phyloP scores from a whole-genome alignment of 2,113 vertebrate species.

The Petroica traversi region DNA sequence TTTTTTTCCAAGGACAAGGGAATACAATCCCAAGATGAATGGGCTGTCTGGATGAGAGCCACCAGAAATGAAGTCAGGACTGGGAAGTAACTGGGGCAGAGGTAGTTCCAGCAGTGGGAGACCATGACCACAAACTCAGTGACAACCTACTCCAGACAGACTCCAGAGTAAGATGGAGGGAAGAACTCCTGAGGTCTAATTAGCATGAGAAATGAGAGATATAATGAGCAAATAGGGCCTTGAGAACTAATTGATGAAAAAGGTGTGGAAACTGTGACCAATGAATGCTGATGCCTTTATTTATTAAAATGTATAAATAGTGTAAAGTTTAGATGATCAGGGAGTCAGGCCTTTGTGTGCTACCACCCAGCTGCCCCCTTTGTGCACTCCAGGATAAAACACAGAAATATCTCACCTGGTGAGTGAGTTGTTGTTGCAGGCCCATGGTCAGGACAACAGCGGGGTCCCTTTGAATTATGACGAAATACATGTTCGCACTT shows the following conservation, averaged over 20 bases:
- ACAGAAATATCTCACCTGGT: not conserved
- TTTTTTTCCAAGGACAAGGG: not conserved
- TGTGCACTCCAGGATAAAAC: not conserved
- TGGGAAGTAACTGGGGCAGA: not conserved
- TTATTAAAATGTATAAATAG: not conserved
- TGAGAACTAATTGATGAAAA: not conserved
- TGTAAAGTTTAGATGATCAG: not conserved
- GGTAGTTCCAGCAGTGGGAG: not conserved
- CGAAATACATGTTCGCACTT: not conserved
- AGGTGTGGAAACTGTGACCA: not conserved
- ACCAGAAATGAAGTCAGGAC: not conserved
- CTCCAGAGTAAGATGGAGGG: not conserved
- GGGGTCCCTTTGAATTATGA: not conserved
- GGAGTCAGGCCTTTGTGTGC: not conserved
- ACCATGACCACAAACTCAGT: accelerated
- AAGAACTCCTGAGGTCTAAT: not conserved
- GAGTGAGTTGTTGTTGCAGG: not conserved
- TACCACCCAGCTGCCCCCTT: not conserved
- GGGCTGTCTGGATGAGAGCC: not conserved
- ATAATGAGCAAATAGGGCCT: accelerated
- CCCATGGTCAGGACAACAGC: accelerated
- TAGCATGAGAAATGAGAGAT: not conserved
- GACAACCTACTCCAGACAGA: not conserved
- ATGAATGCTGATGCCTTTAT: not conserved
- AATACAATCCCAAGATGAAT: not conserved